Evolutionary conservation across 2,113 vertebrate genomes (phyloP).

Genomic region (Tachysurus vachellii): DNA sequence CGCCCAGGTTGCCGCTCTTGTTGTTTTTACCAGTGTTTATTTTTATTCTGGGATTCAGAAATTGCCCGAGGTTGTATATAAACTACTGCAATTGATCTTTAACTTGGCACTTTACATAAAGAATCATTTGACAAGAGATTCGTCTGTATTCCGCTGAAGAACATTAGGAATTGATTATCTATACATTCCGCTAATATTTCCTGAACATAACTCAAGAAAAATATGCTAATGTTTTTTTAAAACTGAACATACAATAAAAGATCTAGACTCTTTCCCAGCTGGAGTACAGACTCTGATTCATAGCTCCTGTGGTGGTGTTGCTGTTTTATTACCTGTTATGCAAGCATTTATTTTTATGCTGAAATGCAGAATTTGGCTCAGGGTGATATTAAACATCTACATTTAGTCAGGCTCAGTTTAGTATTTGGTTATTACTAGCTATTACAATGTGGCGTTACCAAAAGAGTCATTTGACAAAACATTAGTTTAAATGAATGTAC

Average conservation of each 20-base stretch:
- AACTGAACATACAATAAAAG: background rate
- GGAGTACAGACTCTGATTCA: background rate
- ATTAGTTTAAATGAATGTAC: background rate
- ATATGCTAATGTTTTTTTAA: background rate
- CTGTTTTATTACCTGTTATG: background rate
- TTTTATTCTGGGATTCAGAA: background rate
- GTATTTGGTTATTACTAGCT: background rate
- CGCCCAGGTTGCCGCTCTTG: constrained; percentile 41
- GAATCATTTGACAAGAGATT: background rate
- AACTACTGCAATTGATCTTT: background rate
- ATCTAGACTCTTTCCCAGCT: background rate
- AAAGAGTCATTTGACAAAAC: background rate
- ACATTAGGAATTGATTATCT: background rate
- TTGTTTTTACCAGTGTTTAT: constrained; percentile 24
- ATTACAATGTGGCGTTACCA: background rate
- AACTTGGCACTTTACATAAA: background rate
- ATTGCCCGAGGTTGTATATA: background rate
- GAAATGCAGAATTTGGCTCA: background rate
- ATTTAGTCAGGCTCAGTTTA: background rate
- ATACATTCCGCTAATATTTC: background rate
- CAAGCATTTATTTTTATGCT: background rate
- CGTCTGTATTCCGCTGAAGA: too few species aligned
- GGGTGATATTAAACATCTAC: background rate
- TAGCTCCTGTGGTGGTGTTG: background rate
- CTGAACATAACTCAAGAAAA: background rate